phyloP scores from a whole-genome alignment of 2,113 vertebrate species.

The Coturnix japonica region DNA sequence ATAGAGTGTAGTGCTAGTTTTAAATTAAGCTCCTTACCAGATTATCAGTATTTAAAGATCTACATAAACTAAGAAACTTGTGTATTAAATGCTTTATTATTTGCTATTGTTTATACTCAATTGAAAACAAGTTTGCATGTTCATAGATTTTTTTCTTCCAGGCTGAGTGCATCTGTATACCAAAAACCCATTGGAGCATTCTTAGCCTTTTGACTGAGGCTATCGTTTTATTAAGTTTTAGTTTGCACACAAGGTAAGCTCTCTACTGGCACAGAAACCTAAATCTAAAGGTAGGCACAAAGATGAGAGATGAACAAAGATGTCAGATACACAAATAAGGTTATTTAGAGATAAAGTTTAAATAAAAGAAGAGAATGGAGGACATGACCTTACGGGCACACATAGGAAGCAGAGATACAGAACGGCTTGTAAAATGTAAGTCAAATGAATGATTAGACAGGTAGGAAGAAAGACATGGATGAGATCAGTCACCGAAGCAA shows the following conservation, averaged over 20 bases:
- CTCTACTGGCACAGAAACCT: not conserved
- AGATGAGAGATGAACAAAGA: not conserved
- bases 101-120: not conserved
- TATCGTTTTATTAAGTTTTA: not conserved
- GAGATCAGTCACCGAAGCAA: not conserved
- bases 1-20: not conserved
- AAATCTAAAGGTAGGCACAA: not conserved
- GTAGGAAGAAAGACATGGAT: not conserved
- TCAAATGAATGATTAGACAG: slow-evolving; percentile 21
- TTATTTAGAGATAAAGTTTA: slow-evolving; percentile 1
- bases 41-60: not conserved
- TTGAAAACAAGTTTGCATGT: not conserved
- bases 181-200: not conserved
- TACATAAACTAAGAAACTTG: not conserved
- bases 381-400: not conserved
- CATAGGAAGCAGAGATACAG: not conserved
- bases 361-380: not conserved
- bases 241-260: not conserved
- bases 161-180: not conserved
- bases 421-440: not conserved
- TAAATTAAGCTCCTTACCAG: not conserved
- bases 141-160: not conserved
- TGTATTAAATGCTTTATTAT: not conserved
- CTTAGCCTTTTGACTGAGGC: not conserved
- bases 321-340: not conserved